Percentiles rank a stretch among this genome's conserved stretches.
phyloP scores from a whole-genome alignment of 2,888 invertebrate genomes.

The Eupithecia dodoneata region DNA sequence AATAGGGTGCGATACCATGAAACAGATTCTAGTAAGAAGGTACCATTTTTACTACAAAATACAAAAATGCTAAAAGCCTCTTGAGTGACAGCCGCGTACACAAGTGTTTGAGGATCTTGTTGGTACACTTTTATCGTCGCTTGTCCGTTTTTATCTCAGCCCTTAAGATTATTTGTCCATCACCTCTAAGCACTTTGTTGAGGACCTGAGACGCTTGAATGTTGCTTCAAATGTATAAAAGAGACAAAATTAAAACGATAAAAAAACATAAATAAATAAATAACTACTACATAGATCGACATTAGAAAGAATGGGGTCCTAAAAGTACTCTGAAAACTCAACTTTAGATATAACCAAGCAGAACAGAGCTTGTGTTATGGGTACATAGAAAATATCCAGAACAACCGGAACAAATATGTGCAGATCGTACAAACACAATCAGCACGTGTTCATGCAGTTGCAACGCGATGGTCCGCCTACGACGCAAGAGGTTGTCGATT shows the following conservation, averaged over 20 bases:
- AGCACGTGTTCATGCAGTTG: too few relatives aligned
- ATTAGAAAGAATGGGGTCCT: neutral
- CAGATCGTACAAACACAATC: too few relatives aligned
- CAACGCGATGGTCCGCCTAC: too few relatives aligned
- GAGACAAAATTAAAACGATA: neutral
- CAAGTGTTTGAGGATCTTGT: constrained; percentile 7
- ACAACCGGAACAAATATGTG: too few relatives aligned
- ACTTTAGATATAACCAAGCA: too few relatives aligned
- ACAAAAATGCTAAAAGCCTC: neutral
- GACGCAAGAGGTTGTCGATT: too few relatives aligned
- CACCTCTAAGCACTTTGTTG: constrained; percentile 8
- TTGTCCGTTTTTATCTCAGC: constrained; percentile 9
- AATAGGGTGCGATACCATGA: neutral
- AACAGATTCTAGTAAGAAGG: neutral
- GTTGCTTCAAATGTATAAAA: neutral
- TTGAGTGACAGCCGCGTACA: constrained; percentile 1
- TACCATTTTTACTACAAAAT: neutral
- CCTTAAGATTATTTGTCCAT: constrained; percentile 11
- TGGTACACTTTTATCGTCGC: constrained; percentile 10
- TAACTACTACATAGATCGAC: neutral
- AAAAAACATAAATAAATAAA: neutral
- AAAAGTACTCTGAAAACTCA: neutral
- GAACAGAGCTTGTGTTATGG: too few relatives aligned
- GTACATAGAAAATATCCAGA: too few relatives aligned
- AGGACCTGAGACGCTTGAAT: neutral